These are phyloP conservation scores for Lordiphosa mommai DNA, from an alignment of 1,140 invertebrate species.

Conservation along the genomic window DNA sequence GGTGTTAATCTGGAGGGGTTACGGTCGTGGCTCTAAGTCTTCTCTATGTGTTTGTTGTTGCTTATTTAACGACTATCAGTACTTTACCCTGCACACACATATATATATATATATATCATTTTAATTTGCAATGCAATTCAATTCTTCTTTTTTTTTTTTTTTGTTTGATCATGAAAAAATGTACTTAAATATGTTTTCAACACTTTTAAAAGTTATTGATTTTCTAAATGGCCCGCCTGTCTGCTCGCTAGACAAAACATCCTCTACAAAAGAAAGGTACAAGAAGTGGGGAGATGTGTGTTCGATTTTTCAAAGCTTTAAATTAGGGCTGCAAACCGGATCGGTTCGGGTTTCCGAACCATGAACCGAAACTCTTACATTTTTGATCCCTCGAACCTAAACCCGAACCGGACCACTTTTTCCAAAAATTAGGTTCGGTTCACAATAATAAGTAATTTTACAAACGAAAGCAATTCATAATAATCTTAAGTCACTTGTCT, in stretches of 20 bases:
- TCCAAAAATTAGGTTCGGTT: no score
- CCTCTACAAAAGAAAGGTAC: not conserved
- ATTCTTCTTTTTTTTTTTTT: slow-evolving; percentile 1
- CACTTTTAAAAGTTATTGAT: slow-evolving; percentile 40
- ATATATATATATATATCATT: slow-evolving; percentile 10
- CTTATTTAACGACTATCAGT: slow-evolving; percentile 53
- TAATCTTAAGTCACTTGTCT: no score
- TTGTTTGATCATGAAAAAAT: slow-evolving; percentile 18
- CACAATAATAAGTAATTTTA: no score
- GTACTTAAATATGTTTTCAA: slow-evolving; percentile 1
- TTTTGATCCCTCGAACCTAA: no score
- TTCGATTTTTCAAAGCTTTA: no score
- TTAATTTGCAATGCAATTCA: slow-evolving; percentile 5
- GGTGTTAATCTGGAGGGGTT: not conserved
- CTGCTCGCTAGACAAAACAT: no score
- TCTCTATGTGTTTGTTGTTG: slow-evolving; percentile 5
- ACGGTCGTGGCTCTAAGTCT: not conserved
- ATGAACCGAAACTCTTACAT: no score
- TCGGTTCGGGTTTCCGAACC: no score
- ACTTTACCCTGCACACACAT: slow-evolving; percentile 39
- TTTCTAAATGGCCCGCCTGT: not conserved
- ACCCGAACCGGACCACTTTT: no score
- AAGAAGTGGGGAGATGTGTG: not conserved
- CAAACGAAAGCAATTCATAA: no score
- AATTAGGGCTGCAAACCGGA: no score